Evolutionary conservation across 2,888 invertebrate genomes (phyloP).

Genomic region (Trachelus iudaicus): DNA sequence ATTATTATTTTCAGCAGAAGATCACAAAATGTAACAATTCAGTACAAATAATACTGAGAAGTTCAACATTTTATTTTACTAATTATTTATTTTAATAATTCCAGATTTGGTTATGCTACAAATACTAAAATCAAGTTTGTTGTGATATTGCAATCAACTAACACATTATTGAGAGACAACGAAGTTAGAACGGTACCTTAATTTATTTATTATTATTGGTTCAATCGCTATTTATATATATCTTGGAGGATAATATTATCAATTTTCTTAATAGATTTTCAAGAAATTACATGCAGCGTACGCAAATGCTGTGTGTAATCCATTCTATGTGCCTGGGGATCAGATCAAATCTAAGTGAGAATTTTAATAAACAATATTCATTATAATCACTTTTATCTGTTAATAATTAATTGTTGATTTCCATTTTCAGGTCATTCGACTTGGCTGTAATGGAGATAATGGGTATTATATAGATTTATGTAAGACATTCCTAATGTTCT

Average conservation of each 20-base stretch:
- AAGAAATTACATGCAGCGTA: conserved; percentile 91
- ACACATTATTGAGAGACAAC: conserved; percentile 88
- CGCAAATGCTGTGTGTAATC: conserved; percentile 95
- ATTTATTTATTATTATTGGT: conserved; percentile 11
- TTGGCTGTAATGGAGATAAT: conserved; percentile 57
- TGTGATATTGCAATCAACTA: conserved; percentile 90
- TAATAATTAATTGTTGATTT: neutral
- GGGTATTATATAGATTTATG: conserved; percentile 37
- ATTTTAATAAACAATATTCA: conserved; percentile 11
- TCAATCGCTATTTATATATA: conserved; percentile 17
- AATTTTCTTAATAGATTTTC: conserved; percentile 74
- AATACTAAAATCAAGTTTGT: conserved; percentile 96
- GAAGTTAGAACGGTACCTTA: conserved; percentile 87
- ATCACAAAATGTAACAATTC: conserved; percentile 85
- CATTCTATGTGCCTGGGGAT: conserved; percentile 95
- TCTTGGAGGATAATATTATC: neutral
- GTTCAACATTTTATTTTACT: neutral
- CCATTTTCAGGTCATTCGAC: conserved; percentile 53
- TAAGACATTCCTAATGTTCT: neutral
- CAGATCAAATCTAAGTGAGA: conserved; percentile 87
- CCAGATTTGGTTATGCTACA: conserved; percentile 94
- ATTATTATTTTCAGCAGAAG: conserved; percentile 91
- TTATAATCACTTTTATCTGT: neutral
- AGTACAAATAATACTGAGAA: conserved; percentile 5
- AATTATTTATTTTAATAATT: neutral